Base-by-base conservation (phyloP, 2,797 vertebrate species). In the Lepilemur ruficaudatus region DNA sequence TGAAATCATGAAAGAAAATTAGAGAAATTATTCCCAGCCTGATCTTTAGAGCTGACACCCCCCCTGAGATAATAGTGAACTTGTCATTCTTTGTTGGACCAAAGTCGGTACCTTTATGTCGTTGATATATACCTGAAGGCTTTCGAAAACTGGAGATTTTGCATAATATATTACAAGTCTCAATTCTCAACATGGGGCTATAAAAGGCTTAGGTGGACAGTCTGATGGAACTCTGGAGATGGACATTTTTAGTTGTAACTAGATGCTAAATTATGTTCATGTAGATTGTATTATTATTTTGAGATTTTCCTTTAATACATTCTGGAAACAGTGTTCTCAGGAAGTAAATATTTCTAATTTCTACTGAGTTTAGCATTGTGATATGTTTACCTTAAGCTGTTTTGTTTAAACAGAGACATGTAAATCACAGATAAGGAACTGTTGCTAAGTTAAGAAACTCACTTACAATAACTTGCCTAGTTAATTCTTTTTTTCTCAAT, bases 1-100 rank as follows among this genome's bases (percentile, higher is more conserved):
- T 92, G 41, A 38, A 84, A 61, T 89, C 35, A 86, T n/a, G 11
- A 93, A 90, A 2, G 17, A 86, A 93, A 97, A 86, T 41, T n/a
- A 94, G 12, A 90, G 41, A 28, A 91, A 52, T 89, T 80, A 22
- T 97, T 50, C 6, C 30, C 23, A 10, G 13, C 22, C 9, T 82
- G 48, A 13, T 43, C 7, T 92, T 80, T 94, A 55, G 32, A 82
- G 81, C 9, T 20, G 59, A 70, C 20, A n/a, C 7, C 2, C 83
- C 28, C 67, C 3, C 28, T 82, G 69, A 97, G 28, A 23, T 75
- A 70, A 83, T 17, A 75, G 32, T 48, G 30, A 65, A 5, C 13
- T 18, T 87, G n/a, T 10, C 23, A 18, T n/a, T 55, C 9, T 72
- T 52, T 50, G 11, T 22, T 55, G 57, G 55, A 73, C 5, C 14